phyloP scores from a whole-genome alignment of 30 jellyfish, hydroid and myxozoan genomes.

The Pseudorhiza aurosa region DNA sequence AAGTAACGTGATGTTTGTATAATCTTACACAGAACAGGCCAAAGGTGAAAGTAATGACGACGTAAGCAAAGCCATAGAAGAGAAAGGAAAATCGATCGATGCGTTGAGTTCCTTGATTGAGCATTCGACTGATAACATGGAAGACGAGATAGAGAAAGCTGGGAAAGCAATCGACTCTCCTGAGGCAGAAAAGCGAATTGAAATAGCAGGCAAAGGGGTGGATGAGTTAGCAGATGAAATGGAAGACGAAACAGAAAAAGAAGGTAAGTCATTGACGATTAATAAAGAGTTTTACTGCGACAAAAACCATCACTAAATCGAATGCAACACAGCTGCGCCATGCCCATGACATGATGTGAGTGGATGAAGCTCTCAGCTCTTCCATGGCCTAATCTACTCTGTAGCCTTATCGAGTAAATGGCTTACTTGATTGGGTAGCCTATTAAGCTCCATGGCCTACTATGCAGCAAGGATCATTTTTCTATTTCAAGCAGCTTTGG shows the following conservation, averaged over 20 bases:
- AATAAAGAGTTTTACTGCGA: too few relatives aligned
- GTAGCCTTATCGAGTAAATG: too few relatives aligned
- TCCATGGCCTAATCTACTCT: too few relatives aligned
- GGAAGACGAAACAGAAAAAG: slow-evolving; percentile 71
- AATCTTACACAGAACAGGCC: too few relatives aligned
- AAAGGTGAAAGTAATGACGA: slow-evolving; percentile 39
- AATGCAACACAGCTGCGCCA: background rate
- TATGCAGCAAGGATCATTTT: too few relatives aligned
- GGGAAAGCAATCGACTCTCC: slow-evolving; percentile 84
- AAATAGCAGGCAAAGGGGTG: slow-evolving; percentile 57
- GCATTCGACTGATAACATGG: slow-evolving; percentile 79
- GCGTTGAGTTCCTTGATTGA: slow-evolving; percentile 55
- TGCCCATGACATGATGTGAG: slow-evolving; percentile 2
- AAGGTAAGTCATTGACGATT: slow-evolving; percentile 32
- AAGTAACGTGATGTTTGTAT: too few relatives aligned
- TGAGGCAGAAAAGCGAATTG: slow-evolving; percentile 68
- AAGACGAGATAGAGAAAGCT: slow-evolving; percentile 76
- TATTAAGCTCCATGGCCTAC: too few relatives aligned
- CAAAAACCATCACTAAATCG: too few relatives aligned
- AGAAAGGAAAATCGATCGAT: slow-evolving; percentile 74
- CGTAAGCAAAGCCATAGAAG: slow-evolving; percentile 48
- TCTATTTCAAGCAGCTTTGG: too few relatives aligned
- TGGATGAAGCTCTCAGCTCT: background rate
- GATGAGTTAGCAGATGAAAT: slow-evolving; percentile 63
- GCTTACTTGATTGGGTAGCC: too few relatives aligned